Base-by-base conservation (phyloP, 1,140 invertebrate species). In the Bombus breviceps region DNA sequence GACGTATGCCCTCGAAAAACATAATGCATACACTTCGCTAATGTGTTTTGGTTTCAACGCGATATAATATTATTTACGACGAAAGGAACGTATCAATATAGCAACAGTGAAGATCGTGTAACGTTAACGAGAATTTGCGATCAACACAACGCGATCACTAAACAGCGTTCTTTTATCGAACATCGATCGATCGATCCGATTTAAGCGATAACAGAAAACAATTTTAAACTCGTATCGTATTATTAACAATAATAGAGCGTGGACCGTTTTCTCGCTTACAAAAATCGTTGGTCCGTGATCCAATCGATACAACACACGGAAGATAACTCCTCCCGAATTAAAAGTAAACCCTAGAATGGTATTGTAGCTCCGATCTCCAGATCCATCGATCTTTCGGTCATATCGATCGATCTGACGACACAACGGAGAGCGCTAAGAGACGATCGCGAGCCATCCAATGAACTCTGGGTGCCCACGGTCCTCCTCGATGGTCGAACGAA, bases 331-430 rank as follows among this genome's bases (percentile, higher is more conserved):
- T 62, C 43, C 68, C 75, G 73, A 62, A 68, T 80, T n/a, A 22
- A 86, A 84, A 87, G 32, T 59, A 85, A 84, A 75, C 57, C 64
- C 76, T 90, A 94, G 76, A 94, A 94, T 75, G 92, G 91, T 93
- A 94, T 94, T 13, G 93, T 92, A 37, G 88, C 89, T 47, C 93
- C 94, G 62, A 92, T 90, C n/a, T 91, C 91, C 34, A 87, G 88
- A 59, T 89, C 87, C 73, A 88, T 41, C 68, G 86, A 84, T 37
- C 84, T 89, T 12, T 86, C 87, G 32, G 76, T 84, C 86, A 91
- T 86, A 25, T 91, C 90, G 78, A 91, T 90, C 73, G 89, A 90
- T n/a, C 87, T 74, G 43, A 86, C 85, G 32, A 88, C 89, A 72
- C 89, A 89, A 39, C 89, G 83, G 18, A 86, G 64, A 41, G 68